Conservation (phyloP, 2,888 invertebrate species). For the Luperina nickerlii region DNA sequence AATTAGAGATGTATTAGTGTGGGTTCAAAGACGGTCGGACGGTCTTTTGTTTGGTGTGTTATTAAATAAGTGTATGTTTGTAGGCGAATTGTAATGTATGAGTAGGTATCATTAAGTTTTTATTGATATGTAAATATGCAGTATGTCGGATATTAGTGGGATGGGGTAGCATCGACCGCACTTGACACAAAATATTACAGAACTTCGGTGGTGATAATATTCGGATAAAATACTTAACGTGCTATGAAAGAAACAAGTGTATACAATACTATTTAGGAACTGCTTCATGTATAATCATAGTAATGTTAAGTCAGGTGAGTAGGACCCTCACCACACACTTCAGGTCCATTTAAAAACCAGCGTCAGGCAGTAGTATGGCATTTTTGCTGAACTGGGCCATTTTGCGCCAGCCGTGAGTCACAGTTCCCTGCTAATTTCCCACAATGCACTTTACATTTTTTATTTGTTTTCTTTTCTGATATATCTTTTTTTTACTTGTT, state of each 20-base stretch:
- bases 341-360: neutral
- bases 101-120: neutral
- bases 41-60: conserved; percentile 13
- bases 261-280: neutral
- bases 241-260: neutral
- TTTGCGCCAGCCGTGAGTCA: too few species aligned
- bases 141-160: neutral
- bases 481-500: neutral
- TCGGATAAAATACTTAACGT: neutral
- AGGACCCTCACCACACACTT: neutral
- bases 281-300: neutral
- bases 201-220: neutral
- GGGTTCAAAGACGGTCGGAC: conserved; percentile 30
- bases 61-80: conserved; percentile 7
- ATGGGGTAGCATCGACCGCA: neutral
- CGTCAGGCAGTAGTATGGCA: neutral
- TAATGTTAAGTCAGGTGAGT: neutral
- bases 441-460: neutral
- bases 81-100: conserved; percentile 14
- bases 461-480: neutral
- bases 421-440: too few species aligned
- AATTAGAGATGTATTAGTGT: conserved; percentile 34
- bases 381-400: neutral
- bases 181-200: neutral
- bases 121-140: conserved; percentile 4